A percentile compares a stretch with the other conserved stretches of the same genome.
Evolutionary conservation across 2,797 vertebrate genomes (phyloP).

Genomic region (Pygocentrus nattereri): DNA sequence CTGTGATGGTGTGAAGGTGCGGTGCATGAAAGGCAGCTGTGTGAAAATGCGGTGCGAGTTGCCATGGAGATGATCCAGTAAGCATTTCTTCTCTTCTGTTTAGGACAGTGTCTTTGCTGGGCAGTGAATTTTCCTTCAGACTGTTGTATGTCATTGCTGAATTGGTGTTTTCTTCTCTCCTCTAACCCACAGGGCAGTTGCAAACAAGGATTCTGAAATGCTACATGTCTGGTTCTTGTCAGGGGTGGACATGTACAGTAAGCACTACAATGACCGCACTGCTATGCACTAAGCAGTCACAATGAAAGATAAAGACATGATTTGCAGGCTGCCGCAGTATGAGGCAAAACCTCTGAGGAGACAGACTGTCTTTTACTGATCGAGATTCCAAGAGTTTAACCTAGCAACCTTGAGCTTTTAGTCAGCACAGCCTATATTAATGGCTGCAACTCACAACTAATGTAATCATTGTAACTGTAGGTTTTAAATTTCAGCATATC

Average conservation of each 20-base stretch:
- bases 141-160: not conserved
- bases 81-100: not conserved
- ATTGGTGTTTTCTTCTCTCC: not conserved
- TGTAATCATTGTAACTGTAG: no score
- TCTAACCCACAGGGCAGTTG: conserved; percentile 23
- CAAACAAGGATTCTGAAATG: conserved; percentile 28
- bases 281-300: conserved; percentile 43
- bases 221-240: conserved; percentile 27
- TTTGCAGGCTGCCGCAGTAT: conserved; percentile 29
- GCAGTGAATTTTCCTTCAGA: not conserved
- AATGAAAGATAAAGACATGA: conserved; percentile 26
- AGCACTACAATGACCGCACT: conserved; percentile 41
- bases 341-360: conserved; percentile 45
- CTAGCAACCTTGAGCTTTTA: not conserved
- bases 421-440: no score
- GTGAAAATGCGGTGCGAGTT: conserved; percentile 26
- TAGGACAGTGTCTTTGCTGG: not conserved
- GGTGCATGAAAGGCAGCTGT: conserved; percentile 15
- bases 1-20: conserved; percentile 28
- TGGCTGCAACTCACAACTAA: no score
- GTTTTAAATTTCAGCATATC: no score
- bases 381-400: not conserved
- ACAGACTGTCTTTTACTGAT: not conserved
- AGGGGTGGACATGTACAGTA: conserved; percentile 37
- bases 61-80: conserved; percentile 41